phyloP scores from a whole-genome alignment of 2,113 vertebrate species.

The Pycnonotus jocosus region DNA sequence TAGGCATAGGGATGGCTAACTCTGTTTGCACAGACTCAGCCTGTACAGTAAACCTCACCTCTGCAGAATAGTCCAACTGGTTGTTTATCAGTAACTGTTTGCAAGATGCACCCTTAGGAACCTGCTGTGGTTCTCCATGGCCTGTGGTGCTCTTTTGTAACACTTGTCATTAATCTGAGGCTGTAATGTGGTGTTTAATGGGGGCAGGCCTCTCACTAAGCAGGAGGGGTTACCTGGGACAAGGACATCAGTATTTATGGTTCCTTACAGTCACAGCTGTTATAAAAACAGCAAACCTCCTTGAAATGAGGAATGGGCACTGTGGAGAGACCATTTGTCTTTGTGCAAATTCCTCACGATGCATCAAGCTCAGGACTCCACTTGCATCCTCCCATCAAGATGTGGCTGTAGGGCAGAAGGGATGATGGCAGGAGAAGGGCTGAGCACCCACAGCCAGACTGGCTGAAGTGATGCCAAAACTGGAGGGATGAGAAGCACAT shows the following conservation, averaged over 20 bases:
- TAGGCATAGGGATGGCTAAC: background rate
- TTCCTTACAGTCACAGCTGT: background rate
- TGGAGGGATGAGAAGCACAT: background rate
- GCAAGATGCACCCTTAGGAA: background rate
- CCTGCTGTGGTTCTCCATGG: background rate
- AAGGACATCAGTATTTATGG: background rate
- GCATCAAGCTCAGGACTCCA: background rate
- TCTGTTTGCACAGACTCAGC: background rate
- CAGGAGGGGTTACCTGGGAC: background rate
- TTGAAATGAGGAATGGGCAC: background rate
- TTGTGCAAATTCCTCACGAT: background rate
- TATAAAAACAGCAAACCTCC: background rate
- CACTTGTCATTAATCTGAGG: background rate
- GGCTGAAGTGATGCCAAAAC: background rate
- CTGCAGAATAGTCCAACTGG: background rate
- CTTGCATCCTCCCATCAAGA: background rate
- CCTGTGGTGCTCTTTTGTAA: background rate
- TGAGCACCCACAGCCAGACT: background rate
- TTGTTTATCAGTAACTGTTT: background rate
- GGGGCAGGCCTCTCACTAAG: background rate
- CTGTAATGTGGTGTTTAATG: background rate
- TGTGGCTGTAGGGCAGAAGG: rapidly evolving
- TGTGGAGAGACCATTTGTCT: background rate
- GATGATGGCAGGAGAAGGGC: background rate
- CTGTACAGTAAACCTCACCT: background rate